phyloP scores from a whole-genome alignment of 2,113 vertebrate genomes.

The Cyanoliseus patagonus region DNA sequence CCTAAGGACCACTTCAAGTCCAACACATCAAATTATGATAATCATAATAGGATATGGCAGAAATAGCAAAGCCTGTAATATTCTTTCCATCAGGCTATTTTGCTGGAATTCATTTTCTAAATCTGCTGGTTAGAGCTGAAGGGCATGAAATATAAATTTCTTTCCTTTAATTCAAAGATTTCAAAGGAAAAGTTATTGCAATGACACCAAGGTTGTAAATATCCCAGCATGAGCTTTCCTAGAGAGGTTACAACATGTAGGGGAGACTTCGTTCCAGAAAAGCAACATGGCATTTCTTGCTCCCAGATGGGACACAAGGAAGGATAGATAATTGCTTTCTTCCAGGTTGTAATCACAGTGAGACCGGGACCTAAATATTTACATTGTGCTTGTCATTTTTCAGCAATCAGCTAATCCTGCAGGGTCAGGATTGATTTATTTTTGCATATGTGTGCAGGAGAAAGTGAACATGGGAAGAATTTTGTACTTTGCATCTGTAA shows the following conservation, averaged over 20 bases:
- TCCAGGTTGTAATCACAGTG: neutral
- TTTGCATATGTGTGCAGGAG: neutral
- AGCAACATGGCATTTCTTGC: neutral
- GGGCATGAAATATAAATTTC: constrained; percentile 17
- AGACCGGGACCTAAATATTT: neutral
- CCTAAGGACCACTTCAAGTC: neutral
- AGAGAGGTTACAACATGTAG: neutral
- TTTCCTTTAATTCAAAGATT: neutral
- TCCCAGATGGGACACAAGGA: neutral
- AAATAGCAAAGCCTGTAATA: neutral
- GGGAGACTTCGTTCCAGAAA: neutral
- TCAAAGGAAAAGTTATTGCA: neutral
- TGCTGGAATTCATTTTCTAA: constrained; percentile 42
- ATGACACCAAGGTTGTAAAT: neutral
- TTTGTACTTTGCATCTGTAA: neutral
- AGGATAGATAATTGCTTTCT: neutral
- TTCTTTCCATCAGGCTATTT: constrained; percentile 32
- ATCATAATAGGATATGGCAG: neutral
- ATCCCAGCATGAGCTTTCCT: neutral
- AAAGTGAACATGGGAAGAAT: neutral
- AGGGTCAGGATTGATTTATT: neutral
- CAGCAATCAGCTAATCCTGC: neutral
- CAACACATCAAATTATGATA: neutral
- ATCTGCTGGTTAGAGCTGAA: constrained; percentile 10
- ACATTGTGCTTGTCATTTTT: neutral